Base-by-base conservation (phyloP, 2,113 vertebrate genomes). In the Illadopsis cleaveri region DNA sequence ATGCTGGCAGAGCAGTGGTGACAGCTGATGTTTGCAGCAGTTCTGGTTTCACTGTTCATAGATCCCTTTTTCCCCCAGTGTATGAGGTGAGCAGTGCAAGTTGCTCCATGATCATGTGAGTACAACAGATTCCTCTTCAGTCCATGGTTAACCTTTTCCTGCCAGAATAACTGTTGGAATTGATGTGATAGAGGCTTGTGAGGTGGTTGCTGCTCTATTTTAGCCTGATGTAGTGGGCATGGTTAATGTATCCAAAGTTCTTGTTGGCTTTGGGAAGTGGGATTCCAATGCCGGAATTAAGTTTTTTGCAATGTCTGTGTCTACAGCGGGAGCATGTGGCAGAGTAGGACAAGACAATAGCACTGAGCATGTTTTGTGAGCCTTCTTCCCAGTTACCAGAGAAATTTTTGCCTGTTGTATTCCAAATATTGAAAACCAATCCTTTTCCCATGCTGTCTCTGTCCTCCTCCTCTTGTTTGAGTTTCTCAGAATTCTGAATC, bases 221-320 rank as follows among this genome's bases (percentile, higher is more conserved):
- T 42, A 73, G 57, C 35, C 57, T 48, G 4, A 48, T 7, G 10
- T 38, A 27, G 15, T 70, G 24, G n/a, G 15, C 35, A 38, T 17
- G 50, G 44, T 11, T 44, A 6, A 11, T 56, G 28, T 64, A 20
- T 42, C 17, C 12, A 25, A 25, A 33, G 30, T 71, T 33, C 28
- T 54, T 4, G 12, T 2, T 77, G 58, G 81, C n/a, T 89, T 11
- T 45, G 35, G 66, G n/a, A 71, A 53, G 10, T 64, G 23, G 57
- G 57, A 48, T 75, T 79, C 27, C 19, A 70, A 0, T 37, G 28
- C 17, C 70, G 56, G 38, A 4, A 10, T 77, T 62, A 44, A 42
- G 31, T 35, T 5, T 1, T 64, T 76, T 65, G 9, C 0, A 5
- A 25, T 56, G 28, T 3, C 37, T 27, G 0, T 68, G 16, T 82